A percentile compares a stretch with the other conserved stretches of the same genome.
These are phyloP conservation scores for Strigops habroptila DNA, from an alignment of 2,113 vertebrate species.

Conservation along the genomic window DNA sequence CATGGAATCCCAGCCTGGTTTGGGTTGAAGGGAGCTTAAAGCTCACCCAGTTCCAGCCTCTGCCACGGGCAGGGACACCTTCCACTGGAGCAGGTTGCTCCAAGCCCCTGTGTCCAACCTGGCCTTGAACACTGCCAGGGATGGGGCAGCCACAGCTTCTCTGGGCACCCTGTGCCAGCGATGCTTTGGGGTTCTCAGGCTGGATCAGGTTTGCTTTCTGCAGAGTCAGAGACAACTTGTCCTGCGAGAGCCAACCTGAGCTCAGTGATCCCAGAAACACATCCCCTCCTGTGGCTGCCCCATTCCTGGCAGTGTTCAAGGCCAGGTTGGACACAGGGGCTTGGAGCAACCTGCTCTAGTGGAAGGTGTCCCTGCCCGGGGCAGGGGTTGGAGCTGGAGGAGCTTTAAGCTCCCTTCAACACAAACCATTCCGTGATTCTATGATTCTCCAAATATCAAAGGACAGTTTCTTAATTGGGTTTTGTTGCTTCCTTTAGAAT, in stretches of 20 bases:
- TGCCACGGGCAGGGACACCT: neutral
- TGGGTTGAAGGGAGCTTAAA: neutral
- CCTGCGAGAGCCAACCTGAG: too few species aligned
- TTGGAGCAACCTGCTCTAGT: neutral
- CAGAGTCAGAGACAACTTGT: too few species aligned
- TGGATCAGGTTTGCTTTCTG: too few species aligned
- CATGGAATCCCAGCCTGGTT: neutral
- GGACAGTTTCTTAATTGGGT: neutral
- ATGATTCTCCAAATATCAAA: neutral
- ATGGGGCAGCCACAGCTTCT: too few species aligned
- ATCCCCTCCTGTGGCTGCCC: too few species aligned
- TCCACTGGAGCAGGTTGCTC: fast-evolving
- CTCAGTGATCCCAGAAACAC: neutral
- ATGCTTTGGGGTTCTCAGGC: too few species aligned
- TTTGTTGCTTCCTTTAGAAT: neutral
- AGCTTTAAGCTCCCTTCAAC: neutral
- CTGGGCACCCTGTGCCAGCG: too few species aligned
- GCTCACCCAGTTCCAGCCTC: neutral
- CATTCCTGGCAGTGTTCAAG: neutral
- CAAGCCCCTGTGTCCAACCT: too few species aligned
- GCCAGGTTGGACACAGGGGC: neutral
- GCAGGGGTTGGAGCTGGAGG: fast-evolving
- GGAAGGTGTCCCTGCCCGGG: neutral
- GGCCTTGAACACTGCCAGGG: too few species aligned
- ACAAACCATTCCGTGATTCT: neutral